Conservation (phyloP, 2,888 invertebrate species). For the Lasioglossum malachurum region DNA sequence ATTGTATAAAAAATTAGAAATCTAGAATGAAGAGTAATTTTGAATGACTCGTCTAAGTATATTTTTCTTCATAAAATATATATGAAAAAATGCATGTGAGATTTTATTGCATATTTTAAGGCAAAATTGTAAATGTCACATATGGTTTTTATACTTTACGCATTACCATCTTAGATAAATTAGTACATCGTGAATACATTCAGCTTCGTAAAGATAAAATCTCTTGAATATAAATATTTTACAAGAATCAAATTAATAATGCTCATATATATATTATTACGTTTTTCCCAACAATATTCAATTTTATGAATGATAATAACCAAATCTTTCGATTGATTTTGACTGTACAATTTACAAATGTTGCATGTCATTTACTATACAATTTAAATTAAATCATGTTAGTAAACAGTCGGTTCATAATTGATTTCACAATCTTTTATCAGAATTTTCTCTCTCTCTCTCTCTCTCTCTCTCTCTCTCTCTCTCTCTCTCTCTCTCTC, state of each 20-base stretch:
- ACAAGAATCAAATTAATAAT: constrained; percentile 25
- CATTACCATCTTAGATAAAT: constrained; percentile 16
- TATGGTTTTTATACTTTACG: constrained; percentile 10
- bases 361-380: constrained; percentile 29
- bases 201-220: constrained; percentile 30
- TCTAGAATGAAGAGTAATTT: constrained; percentile 31
- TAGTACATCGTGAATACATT: constrained; percentile 12
- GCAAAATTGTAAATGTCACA: constrained; percentile 33
- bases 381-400: constrained; percentile 19
- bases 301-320: constrained; percentile 23
- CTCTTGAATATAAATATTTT: constrained; percentile 13
- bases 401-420: constrained; percentile 18
- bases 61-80: constrained; percentile 40
- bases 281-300: constrained; percentile 31
- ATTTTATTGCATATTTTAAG: constrained; percentile 35
- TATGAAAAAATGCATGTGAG: constrained; percentile 41
- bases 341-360: constrained; percentile 45
- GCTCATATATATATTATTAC: background rate
- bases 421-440: constrained; percentile 1
- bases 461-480: constrained; percentile 1
- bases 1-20: constrained; percentile 39
- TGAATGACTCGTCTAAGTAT: constrained; percentile 16
- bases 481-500: background rate
- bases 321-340: constrained; percentile 32
- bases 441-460: background rate